phyloP scores from a whole-genome alignment of 2,113 vertebrate species.

The Tyto alba region DNA sequence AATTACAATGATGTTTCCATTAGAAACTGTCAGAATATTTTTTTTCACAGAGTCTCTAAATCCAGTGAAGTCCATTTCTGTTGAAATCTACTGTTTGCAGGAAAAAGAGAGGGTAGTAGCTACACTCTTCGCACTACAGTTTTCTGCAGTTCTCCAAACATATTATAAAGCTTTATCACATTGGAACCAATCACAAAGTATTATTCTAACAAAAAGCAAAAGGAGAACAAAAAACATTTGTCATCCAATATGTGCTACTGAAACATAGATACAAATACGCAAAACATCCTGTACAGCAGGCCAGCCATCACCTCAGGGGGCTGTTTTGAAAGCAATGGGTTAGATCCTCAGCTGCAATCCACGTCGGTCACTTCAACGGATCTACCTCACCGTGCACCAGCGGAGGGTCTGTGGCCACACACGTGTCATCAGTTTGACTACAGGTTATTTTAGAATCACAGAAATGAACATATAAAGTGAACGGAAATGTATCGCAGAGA shows the following conservation, averaged over 20 bases:
- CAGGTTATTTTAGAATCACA: background rate
- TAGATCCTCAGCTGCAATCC: slow-evolving; percentile 43
- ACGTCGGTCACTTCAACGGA: background rate
- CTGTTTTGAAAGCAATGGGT: background rate
- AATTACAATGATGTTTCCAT: slow-evolving; percentile 29
- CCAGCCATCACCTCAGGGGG: background rate
- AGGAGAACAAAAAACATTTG: background rate
- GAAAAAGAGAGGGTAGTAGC: background rate
- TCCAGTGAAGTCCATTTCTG: background rate
- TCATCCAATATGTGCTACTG: background rate
- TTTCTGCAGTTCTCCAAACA: background rate
- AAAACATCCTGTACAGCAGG: background rate
- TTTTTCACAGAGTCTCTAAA: background rate
- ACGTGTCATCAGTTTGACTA: background rate
- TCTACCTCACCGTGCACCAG: background rate
- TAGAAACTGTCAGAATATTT: background rate
- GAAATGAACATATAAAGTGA: background rate
- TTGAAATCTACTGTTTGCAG: background rate
- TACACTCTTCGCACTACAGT: background rate
- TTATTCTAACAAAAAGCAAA: background rate
- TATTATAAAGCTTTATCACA: background rate
- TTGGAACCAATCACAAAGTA: background rate
- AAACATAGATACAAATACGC: background rate
- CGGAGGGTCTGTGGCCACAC: background rate
- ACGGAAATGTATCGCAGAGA: background rate